Base-by-base conservation (phyloP, 2,113 vertebrate species). In the Notiomystis cincta region DNA sequence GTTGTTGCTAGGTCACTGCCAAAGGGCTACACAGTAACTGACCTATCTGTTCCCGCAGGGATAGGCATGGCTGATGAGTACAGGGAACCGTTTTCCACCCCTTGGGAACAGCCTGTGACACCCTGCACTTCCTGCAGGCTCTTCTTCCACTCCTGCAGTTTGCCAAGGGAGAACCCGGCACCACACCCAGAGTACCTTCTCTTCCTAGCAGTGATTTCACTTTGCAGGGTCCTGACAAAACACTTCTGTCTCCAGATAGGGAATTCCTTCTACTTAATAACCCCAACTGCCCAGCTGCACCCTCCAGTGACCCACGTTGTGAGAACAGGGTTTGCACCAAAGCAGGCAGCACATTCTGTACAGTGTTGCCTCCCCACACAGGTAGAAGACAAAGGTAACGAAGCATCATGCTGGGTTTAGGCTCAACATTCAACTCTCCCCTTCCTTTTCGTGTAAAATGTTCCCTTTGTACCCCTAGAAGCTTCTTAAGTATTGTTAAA, bases 231-330 rank as follows among this genome's bases (percentile, higher is more conserved):
- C 60, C 54, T 77, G 44, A 35, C 0, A 2, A 69, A 57, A 56
- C 27, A 27, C 22, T 84, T 72, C 4, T 21, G 0, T 30, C 31
- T 66, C 38, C 70, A 37, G 20, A 4, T 0, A 48, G 25, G n/a
- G 25, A 66, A 93, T 67, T 77, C 21, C n/a, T 51, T 30, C 62
- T 72, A 0, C 13, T 44, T 2, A 10, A 17, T 9, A 17, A 66
- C 15, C 11, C 33, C 0, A 3, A 3, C 5, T 5, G 73, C n/a
- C 31, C 2, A 21, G 45, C 50, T n/a, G 47, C 5, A 25, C 10
- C 8, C 45, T 13, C 2, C 20, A 2, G 2, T 0, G 21, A 2
- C 4, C 23, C 1, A 0, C 1, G 51, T 2, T 7, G 13, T 0
- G 9, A 58, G 20, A 33, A 48, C 38, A 28, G 64, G 42, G 35